phyloP scores from a whole-genome alignment of 2,888 invertebrate genomes.

The Nudaria mundana region DNA sequence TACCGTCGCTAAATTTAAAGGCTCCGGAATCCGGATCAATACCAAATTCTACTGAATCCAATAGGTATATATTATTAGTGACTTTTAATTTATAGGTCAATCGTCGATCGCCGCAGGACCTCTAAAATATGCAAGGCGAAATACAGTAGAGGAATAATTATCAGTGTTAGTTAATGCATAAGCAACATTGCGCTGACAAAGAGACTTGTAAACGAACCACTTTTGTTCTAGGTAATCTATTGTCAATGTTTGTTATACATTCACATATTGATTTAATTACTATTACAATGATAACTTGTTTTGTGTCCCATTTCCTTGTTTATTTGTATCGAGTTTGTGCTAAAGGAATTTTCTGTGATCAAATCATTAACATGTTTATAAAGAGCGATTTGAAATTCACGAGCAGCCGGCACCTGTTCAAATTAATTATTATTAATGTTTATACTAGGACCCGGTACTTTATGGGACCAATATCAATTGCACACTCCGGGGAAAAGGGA shows the following conservation, averaged over 20 bases:
- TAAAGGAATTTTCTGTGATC: neutral
- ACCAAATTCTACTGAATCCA: too few relatives aligned
- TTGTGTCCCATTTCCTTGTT: constrained; percentile 10
- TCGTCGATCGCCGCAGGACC: too few relatives aligned
- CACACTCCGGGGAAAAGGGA: too few relatives aligned
- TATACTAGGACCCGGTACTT: too few relatives aligned
- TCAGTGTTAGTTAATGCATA: constrained; percentile 1
- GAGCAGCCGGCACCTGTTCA: neutral
- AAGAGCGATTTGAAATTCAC: neutral
- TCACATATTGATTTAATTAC: constrained; percentile 32
- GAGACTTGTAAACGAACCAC: constrained; percentile 22
- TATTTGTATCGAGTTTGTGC: neutral
- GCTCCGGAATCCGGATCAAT: too few relatives aligned
- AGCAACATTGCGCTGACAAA: constrained; percentile 25
- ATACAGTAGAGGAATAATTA: neutral
- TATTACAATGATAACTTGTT: constrained; percentile 9
- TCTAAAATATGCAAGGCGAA: neutral
- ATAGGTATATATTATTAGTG: too few relatives aligned
- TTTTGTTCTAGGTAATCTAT: constrained; percentile 32
- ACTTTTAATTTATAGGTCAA: too few relatives aligned
- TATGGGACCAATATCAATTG: too few relatives aligned
- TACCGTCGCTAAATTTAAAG: too few relatives aligned
- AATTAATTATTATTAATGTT: too few relatives aligned
- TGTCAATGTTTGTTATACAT: constrained; percentile 32
- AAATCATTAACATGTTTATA: neutral